Percentiles rank a stretch among this genome's conserved stretches.
phyloP scores from a whole-genome alignment of 2,888 invertebrate species.

The Trissoscelio sp. region DNA sequence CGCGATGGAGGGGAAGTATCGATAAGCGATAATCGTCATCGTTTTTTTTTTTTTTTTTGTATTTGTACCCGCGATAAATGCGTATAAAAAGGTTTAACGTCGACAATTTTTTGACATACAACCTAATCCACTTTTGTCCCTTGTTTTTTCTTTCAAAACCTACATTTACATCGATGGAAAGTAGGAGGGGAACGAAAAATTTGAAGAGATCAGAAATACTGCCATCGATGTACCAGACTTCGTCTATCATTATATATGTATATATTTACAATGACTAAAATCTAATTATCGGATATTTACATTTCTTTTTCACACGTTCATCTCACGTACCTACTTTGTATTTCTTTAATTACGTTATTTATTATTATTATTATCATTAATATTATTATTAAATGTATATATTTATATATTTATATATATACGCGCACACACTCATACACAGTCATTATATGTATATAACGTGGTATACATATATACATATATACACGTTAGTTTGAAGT shows the following conservation, averaged over 20 bases:
- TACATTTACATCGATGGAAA: slow-evolving; percentile 34
- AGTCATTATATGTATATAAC: slow-evolving; percentile 57
- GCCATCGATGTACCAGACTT: slow-evolving; percentile 44
- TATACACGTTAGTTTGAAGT: slow-evolving; percentile 36
- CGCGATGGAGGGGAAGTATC: slow-evolving; percentile 25
- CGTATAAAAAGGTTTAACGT: slow-evolving; percentile 39
- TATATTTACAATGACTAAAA: slow-evolving; percentile 76
- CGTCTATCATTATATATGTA: slow-evolving; percentile 66
- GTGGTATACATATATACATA: slow-evolving; percentile 66
- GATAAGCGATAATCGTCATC: slow-evolving; percentile 21
- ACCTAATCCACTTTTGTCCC: slow-evolving; percentile 9
- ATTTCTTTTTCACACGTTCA: slow-evolving; percentile 66
- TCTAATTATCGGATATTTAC: slow-evolving; percentile 72
- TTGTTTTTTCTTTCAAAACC: not conserved
- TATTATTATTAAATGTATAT: too few relatives aligned
- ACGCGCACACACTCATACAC: slow-evolving; percentile 66
- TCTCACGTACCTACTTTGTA: slow-evolving; percentile 19
- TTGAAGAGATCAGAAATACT: not conserved
- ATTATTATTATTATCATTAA: not conserved
- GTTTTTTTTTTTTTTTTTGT: too few relatives aligned
- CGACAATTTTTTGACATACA: slow-evolving; percentile 29
- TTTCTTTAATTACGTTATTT: slow-evolving; percentile 1
- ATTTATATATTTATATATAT: too few relatives aligned
- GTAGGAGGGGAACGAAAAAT: slow-evolving; percentile 1
- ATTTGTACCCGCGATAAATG: slow-evolving; percentile 39